Conservation (phyloP, 2,113 vertebrate genomes). For the Embiotoca jacksoni region DNA sequence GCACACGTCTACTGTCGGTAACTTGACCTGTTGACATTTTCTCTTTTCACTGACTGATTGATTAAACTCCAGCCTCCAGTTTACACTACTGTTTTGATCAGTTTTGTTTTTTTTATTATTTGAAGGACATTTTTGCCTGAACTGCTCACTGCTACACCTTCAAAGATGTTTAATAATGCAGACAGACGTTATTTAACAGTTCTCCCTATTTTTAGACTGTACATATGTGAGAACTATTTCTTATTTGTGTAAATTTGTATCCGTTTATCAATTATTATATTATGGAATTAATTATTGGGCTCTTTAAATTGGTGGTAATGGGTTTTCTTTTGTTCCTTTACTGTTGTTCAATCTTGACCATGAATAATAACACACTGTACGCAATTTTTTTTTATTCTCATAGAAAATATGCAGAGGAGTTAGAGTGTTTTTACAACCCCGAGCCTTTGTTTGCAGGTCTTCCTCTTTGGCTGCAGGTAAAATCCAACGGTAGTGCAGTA, state of each 20-base stretch:
- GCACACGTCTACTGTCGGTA: constrained; percentile 14
- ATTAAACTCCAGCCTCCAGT: constrained; percentile 14
- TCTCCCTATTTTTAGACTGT: neutral
- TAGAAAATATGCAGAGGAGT: neutral
- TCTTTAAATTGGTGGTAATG: too few relatives aligned
- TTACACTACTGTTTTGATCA: neutral
- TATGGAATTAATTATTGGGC: neutral
- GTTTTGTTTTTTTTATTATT: neutral
- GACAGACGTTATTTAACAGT: neutral
- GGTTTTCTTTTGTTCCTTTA: neutral
- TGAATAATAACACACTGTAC: neutral
- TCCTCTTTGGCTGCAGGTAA: neutral
- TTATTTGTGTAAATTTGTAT: too few relatives aligned
- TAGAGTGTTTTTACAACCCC: neutral
- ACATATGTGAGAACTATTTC: neutral
- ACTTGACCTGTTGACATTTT: constrained; percentile 28
- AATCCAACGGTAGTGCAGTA: neutral
- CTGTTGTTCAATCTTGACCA: neutral
- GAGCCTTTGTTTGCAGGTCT: neutral
- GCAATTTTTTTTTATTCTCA: neutral
- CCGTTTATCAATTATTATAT: neutral
- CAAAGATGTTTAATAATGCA: neutral
- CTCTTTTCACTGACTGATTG: constrained; percentile 10
- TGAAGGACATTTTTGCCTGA: too few relatives aligned
- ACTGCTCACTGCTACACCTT: neutral